Conservation (phyloP, 2,888 invertebrate genomes). For the Ganaspis brasiliensis region DNA sequence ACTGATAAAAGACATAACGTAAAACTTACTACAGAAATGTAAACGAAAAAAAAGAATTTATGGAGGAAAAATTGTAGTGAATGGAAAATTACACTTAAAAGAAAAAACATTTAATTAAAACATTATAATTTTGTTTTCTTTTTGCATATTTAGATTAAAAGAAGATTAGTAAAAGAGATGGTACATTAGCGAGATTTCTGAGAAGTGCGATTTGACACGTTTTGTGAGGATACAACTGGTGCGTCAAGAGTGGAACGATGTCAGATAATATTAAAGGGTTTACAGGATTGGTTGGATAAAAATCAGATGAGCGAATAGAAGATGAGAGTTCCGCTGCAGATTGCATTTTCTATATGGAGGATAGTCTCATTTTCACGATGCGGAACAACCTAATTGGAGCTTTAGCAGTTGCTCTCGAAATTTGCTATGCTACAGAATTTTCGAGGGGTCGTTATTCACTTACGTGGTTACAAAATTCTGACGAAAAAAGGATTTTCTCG, state of each 20-base stretch:
- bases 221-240: neutral
- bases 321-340: constrained; percentile 3
- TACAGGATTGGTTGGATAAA: constrained; percentile 32
- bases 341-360: constrained; percentile 20
- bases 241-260: constrained; percentile 31
- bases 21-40: too few relatives aligned
- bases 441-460: constrained; percentile 33
- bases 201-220: constrained; percentile 52
- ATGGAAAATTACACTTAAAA: too few relatives aligned
- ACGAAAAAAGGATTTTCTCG: constrained; percentile 4
- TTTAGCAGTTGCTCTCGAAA: constrained; percentile 34
- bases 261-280: constrained; percentile 44
- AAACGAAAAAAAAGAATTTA: too few relatives aligned
- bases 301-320: constrained; percentile 45
- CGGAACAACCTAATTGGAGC: constrained; percentile 59
- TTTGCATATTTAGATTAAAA: too few relatives aligned
- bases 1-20: too few relatives aligned
- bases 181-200: constrained; percentile 1
- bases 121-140: too few relatives aligned
- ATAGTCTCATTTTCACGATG: constrained; percentile 60
- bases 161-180: too few relatives aligned
- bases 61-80: too few relatives aligned
- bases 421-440: constrained; percentile 7
- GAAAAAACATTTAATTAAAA: too few relatives aligned
- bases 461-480: neutral